A percentile compares a stretch with the other conserved stretches of the same genome.
Conservation (phyloP, 1,140 invertebrate species). For the Druon quercuslanigerum region DNA sequence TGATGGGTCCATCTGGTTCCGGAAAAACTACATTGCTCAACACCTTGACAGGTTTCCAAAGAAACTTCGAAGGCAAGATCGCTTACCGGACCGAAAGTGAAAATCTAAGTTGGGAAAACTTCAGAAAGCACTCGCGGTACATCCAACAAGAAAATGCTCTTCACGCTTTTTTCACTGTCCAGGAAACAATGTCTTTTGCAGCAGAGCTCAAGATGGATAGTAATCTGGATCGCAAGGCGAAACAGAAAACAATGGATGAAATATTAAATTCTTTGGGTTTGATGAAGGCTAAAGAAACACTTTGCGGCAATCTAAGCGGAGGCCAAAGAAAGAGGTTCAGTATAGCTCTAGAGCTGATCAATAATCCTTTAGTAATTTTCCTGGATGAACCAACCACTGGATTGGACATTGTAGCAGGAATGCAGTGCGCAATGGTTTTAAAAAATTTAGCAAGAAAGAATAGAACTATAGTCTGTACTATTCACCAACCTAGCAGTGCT, state of each 20-base stretch:
- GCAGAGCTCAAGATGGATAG: conserved; percentile 85
- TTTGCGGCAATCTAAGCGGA: conserved; percentile 87
- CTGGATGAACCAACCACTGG: conserved; percentile 84
- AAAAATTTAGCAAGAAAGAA: conserved; percentile 81
- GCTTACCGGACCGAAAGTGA: conserved; percentile 64
- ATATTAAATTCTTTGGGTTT: conserved; percentile 84
- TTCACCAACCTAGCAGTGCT: too few relatives aligned
- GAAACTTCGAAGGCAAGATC: conserved; percentile 38
- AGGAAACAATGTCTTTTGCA: conserved; percentile 89
- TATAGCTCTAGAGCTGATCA: conserved; percentile 93
- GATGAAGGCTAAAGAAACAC: conserved; percentile 82
- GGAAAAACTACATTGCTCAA: conserved; percentile 82
- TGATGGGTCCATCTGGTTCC: conserved; percentile 80
- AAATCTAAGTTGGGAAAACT: conserved; percentile 73
- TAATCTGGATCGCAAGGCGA: conserved; percentile 79
- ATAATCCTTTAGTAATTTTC: conserved; percentile 91
- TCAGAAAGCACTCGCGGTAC: conserved; percentile 86
- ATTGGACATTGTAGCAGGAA: conserved; percentile 79
- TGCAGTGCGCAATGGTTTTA: conserved; percentile 87
- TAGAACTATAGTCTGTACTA: conserved; percentile 78
- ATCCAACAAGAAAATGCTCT: conserved; percentile 94
- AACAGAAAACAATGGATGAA: conserved; percentile 83
- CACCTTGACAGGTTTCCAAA: conserved; percentile 78
- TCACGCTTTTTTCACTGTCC: conserved; percentile 86
- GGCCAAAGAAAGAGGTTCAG: conserved; percentile 93